phyloP scores from a whole-genome alignment of 2,113 vertebrate genomes.

The Myiozetetes cayanensis region DNA sequence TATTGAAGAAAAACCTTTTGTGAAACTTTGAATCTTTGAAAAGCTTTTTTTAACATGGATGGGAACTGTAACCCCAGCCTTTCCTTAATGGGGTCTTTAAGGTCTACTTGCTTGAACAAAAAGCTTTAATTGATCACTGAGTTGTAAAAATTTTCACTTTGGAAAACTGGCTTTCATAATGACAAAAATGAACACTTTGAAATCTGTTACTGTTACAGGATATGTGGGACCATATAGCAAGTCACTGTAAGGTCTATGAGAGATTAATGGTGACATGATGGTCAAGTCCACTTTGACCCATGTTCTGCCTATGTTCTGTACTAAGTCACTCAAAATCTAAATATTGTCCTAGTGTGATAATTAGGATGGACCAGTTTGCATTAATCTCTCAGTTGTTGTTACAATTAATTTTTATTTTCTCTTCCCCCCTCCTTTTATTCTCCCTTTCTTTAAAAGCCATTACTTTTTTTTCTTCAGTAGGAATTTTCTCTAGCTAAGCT shows the following conservation, averaged over 20 bases:
- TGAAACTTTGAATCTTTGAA: not conserved
- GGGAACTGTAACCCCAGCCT: not conserved
- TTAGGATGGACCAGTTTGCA: not conserved
- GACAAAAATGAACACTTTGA: not conserved
- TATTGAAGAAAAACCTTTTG: not conserved
- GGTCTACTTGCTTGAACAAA: not conserved
- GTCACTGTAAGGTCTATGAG: not conserved
- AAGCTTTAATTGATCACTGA: not conserved
- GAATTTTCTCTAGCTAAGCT: not conserved
- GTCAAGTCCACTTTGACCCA: not conserved
- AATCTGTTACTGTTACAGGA: not conserved
- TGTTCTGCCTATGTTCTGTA: not conserved
- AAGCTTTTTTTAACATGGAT: not conserved
- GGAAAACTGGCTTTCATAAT: not conserved
- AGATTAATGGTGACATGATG: not conserved
- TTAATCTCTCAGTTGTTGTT: not conserved
- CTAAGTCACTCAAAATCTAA: not conserved
- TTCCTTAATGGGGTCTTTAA: not conserved
- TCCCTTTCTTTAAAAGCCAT: not conserved
- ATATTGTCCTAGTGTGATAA: not conserved
- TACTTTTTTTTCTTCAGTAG: not conserved
- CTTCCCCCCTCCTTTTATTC: fast-evolving
- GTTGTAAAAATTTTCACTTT: not conserved
- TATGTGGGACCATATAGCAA: not conserved
- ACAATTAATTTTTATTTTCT: not conserved